Conservation (phyloP, 2,888 invertebrate genomes). For the Mylabris sibirica region DNA sequence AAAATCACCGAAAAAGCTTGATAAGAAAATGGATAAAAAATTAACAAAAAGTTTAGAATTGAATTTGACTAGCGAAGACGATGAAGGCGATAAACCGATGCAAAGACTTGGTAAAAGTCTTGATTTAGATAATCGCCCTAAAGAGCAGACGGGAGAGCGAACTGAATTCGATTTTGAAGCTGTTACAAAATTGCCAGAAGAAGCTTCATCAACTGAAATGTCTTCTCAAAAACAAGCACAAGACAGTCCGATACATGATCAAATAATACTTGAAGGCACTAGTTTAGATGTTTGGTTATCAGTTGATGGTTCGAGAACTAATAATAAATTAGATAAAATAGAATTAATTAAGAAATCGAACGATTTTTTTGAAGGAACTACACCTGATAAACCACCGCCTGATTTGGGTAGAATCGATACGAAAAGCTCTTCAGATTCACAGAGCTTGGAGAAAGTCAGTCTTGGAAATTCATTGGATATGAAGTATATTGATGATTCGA, state of each 20-base stretch:
- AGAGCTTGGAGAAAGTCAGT: conserved; percentile 57
- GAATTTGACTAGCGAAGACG: conserved; percentile 62
- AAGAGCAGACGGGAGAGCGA: conserved; percentile 44
- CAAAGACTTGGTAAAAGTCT: conserved; percentile 60
- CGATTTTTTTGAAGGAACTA: conserved; percentile 60
- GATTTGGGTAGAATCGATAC: conserved; percentile 56
- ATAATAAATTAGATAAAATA: conserved; percentile 55
- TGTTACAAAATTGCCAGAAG: conserved; percentile 47
- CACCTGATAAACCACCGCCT: conserved; percentile 57
- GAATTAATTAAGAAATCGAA: conserved; percentile 56
- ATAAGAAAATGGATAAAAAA: conserved; percentile 62
- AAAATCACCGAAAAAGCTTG: conserved; percentile 76
- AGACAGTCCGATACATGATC: conserved; percentile 51
- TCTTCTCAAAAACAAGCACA: conserved; percentile 53
- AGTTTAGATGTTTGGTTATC: conserved; percentile 62
- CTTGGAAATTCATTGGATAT: conserved; percentile 60
- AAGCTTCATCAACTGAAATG: conserved; percentile 54
- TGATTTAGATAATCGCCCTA: conserved; percentile 57
- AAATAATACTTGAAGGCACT: conserved; percentile 59
- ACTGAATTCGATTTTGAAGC: conserved; percentile 57
- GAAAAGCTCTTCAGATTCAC: conserved; percentile 59
- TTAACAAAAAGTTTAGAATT: conserved; percentile 72
- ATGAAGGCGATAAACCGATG: conserved; percentile 50
- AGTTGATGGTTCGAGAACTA: conserved; percentile 58
- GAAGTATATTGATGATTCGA: conserved; percentile 60